Percentiles rank a stretch among this genome's conserved stretches.
Evolutionary conservation across 2,113 vertebrate genomes (phyloP).

Genomic region (Mandrillus leucophaeus): DNA sequence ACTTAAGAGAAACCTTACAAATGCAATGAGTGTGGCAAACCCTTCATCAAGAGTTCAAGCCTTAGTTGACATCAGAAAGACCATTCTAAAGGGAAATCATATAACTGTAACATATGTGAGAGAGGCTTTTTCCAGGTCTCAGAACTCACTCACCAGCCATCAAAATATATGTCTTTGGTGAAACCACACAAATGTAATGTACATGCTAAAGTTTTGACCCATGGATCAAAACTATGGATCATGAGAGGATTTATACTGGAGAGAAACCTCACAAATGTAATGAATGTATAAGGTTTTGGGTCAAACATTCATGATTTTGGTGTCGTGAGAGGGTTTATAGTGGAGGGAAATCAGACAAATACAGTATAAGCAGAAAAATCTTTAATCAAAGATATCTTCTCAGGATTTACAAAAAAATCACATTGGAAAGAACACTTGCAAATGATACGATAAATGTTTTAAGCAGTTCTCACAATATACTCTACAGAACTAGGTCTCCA

Average conservation of each 20-base stretch:
- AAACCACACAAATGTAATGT: neutral
- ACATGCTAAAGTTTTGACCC: neutral
- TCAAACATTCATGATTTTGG: neutral
- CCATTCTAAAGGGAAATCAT: neutral
- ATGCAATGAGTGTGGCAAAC: neutral
- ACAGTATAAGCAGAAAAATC: neutral
- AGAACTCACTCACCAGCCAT: neutral
- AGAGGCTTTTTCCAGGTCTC: neutral
- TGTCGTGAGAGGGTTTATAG: neutral
- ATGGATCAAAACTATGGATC: neutral
- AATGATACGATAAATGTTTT: neutral
- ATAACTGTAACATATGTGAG: neutral
- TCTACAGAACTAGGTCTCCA: neutral
- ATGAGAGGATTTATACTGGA: neutral
- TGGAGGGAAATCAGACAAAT: neutral
- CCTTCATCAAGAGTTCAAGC: neutral
- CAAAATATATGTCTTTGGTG: neutral
- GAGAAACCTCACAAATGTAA: neutral
- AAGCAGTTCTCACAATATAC: neutral
- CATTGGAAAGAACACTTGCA: neutral
- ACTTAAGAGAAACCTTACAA: neutral
- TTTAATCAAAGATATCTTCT: neutral
- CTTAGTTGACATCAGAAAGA: conserved; percentile 20
- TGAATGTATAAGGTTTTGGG: neutral
- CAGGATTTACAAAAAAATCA: neutral